Percentiles rank a stretch among this genome's conserved stretches.
phyloP scores from a whole-genome alignment of 30 jellyfish, hydroid and myxozoan species.

The Sanderia malayensis region DNA sequence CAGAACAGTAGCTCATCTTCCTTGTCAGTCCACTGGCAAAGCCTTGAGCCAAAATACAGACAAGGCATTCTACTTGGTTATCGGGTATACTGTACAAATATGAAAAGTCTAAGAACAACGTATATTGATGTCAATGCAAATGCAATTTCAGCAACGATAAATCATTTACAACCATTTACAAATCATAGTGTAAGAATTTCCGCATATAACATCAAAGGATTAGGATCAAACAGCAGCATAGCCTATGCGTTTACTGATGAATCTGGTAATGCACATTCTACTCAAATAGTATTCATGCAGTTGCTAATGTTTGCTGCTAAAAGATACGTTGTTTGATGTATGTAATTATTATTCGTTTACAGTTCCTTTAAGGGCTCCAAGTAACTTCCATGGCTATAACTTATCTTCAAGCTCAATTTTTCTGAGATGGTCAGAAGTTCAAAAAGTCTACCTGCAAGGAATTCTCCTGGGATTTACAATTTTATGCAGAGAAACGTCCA shows the following conservation, averaged over 20 bases:
- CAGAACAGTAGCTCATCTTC: conserved; percentile 12
- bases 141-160: not conserved
- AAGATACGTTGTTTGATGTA: too few relatives aligned
- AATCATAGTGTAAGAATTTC: not conserved
- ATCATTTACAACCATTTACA: not conserved
- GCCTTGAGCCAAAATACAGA: conserved; percentile 20
- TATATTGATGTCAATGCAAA: conserved; percentile 3
- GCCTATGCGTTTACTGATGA: conserved; percentile 3
- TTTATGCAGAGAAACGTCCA: not conserved
- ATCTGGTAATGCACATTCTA: too few relatives aligned
- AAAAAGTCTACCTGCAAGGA: not conserved
- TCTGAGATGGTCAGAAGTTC: conserved; percentile 16
- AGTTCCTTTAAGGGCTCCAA: conserved; percentile 14
- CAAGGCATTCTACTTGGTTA: conserved; percentile 17
- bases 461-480: conserved; percentile 9
- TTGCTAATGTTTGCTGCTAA: too few relatives aligned
- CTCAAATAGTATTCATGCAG: too few relatives aligned
- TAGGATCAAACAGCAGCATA: conserved; percentile 10
- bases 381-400: conserved; percentile 1
- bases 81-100: conserved; percentile 18
- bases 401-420: conserved; percentile 1
- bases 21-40: conserved; percentile 7
- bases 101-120: not conserved
- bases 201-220: conserved; percentile 18
- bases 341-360: not conserved